Evolutionary conservation across 1,140 invertebrate species (phyloP), one percentile per base, ranked within the genome.

Genomic region (Nasonia vitripennis): DNA sequence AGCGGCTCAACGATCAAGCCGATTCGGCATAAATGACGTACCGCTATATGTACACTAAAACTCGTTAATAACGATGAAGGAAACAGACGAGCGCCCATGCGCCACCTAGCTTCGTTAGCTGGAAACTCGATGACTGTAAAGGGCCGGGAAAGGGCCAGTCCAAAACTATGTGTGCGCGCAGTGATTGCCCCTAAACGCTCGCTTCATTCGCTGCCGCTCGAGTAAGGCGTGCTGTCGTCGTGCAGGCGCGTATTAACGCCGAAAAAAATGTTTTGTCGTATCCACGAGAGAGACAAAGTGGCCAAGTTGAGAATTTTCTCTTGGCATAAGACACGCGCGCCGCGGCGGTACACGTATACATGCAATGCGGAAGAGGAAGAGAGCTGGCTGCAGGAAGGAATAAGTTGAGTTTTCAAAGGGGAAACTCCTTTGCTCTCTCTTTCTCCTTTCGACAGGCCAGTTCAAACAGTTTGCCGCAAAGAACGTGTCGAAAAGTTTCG

Each of bases 131-230:
- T 34, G 5, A 34, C 27, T 27, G 27, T 27, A 27, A 27, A 27
- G 27, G 27, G 27, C 27, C 27, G 34, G 3, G 1, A 45, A 10
- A 11, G 41, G 10, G 41, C 41, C 41, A 45, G 41, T 45, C 41
- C 41, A 37, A 37, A 37, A 37, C 34, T 37, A 27, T 27, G 27
- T 27, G 34, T 5, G 34, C 34, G 86, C 0, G 34, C 79, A 27
- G 7, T 34, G 75, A 79, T 86, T 83, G 80, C 85, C 81, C 80
- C 79, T 79, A 77, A 81, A 86, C 77, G 84, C 55, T 37, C 71
- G 37, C 78, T 78, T 81, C 78, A 78, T 67, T 74, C 55, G 2
- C 14, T 34, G 27, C 27, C 62, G 55, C 4, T 81, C 27, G 73
- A 70, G 84, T 70, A 86, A 70, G 68, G n/a, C 31, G 84, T 78